Evolutionary conservation across 2,797 vertebrate genomes (phyloP).

Genomic region (Agapornis canus): DNA sequence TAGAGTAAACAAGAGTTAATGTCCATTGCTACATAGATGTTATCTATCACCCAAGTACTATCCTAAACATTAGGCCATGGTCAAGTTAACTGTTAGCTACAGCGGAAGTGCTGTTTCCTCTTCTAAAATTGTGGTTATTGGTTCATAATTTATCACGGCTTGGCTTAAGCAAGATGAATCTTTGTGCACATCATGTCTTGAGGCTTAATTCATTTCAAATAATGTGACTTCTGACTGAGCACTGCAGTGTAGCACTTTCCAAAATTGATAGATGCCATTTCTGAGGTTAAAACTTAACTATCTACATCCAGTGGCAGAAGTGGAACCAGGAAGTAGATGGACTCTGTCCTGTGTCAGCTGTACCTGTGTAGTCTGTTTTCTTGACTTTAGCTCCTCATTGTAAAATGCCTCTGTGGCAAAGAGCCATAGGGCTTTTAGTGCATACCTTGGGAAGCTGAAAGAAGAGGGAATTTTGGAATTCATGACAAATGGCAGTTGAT

Average conservation of each 20-base stretch:
- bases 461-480: not conserved
- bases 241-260: not conserved
- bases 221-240: not conserved
- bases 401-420: not conserved
- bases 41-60: not conserved
- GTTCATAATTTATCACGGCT: not conserved
- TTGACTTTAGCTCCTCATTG: not conserved
- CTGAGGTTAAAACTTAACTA: not conserved
- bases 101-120: not conserved
- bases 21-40: fast-evolving
- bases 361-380: not conserved
- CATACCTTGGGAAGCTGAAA: not conserved
- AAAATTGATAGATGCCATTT: not conserved
- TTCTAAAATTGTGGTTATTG: not conserved
- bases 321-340: not conserved
- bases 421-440: not conserved
- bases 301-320: not conserved
- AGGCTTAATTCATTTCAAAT: not conserved
- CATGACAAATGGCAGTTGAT: not conserved
- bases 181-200: not conserved
- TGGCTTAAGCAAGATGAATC: not conserved
- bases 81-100: not conserved
- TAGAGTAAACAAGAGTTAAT: not conserved
- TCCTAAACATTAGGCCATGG: not conserved
- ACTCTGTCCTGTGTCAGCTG: not conserved